Percentiles rank a stretch among this genome's conserved stretches.
These are phyloP conservation scores for Mesocentrotus franciscanus DNA, from an alignment of 53 echinoderm and acorn worm genomes.

Conservation along the genomic window DNA sequence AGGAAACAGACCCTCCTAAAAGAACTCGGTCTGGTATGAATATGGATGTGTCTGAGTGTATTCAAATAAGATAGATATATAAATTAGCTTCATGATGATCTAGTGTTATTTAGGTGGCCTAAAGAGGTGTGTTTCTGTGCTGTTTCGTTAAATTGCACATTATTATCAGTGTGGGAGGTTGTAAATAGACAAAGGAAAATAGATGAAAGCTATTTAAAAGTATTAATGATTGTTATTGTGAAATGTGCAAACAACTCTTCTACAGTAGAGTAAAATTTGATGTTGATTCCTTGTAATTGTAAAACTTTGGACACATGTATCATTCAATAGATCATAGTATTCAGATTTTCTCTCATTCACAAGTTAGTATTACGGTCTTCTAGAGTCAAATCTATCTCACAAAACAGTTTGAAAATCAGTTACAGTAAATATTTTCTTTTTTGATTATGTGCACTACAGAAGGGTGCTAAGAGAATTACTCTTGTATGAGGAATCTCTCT, in stretches of 20 bases:
- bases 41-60: conserved; percentile 92
- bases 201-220: conserved; percentile 29
- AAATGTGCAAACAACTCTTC: conserved; percentile 14
- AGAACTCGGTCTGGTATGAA: conserved; percentile 99
- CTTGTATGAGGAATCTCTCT: background rate
- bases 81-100: background rate
- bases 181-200: conserved; percentile 23
- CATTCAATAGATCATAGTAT: background rate
- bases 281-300: background rate
- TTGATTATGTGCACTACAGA: background rate
- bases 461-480: background rate
- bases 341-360: conserved; percentile 23
- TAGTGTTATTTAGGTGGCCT: background rate
- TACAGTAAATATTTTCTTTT: background rate
- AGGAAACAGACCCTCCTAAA: conserved; percentile 73
- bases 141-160: background rate
- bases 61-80: conserved; percentile 5
- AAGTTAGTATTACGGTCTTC: background rate
- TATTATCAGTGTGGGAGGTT: background rate
- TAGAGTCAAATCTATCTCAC: background rate
- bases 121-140: background rate
- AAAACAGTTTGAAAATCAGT: background rate
- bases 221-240: conserved; percentile 1
- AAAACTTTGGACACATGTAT: conserved; percentile 24
- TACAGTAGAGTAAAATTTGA: conserved; percentile 25